Evolutionary conservation across 2,113 vertebrate genomes (phyloP).

Genomic region (Tapirus terrestris): DNA sequence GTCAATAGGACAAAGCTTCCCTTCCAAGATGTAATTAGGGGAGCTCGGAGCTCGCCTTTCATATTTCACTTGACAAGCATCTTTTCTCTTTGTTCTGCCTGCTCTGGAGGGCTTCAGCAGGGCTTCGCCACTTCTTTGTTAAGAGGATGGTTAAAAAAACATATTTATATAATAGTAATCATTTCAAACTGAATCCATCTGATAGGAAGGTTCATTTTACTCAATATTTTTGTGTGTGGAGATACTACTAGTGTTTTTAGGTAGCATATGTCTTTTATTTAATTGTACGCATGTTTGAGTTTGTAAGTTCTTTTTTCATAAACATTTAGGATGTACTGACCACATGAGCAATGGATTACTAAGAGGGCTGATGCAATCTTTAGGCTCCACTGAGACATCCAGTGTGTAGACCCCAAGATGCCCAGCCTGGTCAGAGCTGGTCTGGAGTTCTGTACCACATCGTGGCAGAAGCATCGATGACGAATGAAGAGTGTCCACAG

Average conservation of each 20-base stretch:
- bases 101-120: neutral
- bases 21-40: slow-evolving; percentile 63
- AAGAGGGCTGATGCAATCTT: neutral
- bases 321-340: neutral
- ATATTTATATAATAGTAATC: neutral
- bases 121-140: slow-evolving; percentile 22
- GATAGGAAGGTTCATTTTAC: neutral
- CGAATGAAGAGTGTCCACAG: fast-evolving
- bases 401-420: fast-evolving
- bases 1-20: slow-evolving; percentile 64
- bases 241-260: neutral
- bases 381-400: neutral
- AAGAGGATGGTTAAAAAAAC: neutral
- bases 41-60: slow-evolving; percentile 35
- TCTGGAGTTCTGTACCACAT: neutral
- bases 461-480: fast-evolving
- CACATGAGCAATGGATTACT: fast-evolving
- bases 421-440: too few species aligned
- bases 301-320: neutral
- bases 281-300: neutral
- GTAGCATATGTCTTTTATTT: neutral
- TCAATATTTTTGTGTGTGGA: neutral
- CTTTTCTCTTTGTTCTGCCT: slow-evolving; percentile 30
- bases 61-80: slow-evolving; percentile 19
- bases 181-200: neutral